These are phyloP conservation scores for Myanophis thanlyinensis DNA, from an alignment of 2,113 vertebrate species.

Conservation along the genomic window DNA sequence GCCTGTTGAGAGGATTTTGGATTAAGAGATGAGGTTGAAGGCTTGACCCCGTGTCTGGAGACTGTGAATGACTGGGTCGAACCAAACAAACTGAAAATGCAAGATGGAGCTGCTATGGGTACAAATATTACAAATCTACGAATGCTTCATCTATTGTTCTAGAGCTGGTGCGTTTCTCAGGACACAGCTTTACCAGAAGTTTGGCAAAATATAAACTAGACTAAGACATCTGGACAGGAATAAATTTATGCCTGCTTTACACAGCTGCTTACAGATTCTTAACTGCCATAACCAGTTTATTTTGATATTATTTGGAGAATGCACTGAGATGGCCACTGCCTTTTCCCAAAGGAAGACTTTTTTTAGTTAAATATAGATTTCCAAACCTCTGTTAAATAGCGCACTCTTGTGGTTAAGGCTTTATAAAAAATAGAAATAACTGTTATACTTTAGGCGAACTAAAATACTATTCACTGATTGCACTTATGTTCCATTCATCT, in stretches of 20 bases:
- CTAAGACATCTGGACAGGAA: not conserved
- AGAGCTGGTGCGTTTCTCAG: not conserved
- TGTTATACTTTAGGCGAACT: slow-evolving; percentile 26
- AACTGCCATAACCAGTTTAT: not conserved
- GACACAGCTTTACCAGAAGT: not conserved
- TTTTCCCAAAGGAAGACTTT: slow-evolving; percentile 27
- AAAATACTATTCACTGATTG: slow-evolving; percentile 20
- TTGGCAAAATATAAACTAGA: not conserved
- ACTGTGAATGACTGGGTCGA: not conserved
- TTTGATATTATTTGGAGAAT: not conserved
- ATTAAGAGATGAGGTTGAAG: not conserved
- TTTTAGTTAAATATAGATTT: slow-evolving; percentile 44
- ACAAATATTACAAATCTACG: not conserved
- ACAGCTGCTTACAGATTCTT: not conserved
- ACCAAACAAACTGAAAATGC: not conserved
- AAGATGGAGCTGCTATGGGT: not conserved
- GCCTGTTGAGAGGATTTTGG: not conserved
- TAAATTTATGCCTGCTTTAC: not conserved
- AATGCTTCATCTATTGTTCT: not conserved
- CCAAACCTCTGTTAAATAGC: slow-evolving; percentile 71
- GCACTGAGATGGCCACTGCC: not conserved
- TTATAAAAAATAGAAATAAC: slow-evolving; percentile 41
- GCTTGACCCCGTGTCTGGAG: not conserved
- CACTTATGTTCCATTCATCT: slow-evolving; percentile 29
- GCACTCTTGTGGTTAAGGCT: slow-evolving; percentile 73